Conservation (phyloP, 1,140 invertebrate species). For the Nebria ingens region DNA sequence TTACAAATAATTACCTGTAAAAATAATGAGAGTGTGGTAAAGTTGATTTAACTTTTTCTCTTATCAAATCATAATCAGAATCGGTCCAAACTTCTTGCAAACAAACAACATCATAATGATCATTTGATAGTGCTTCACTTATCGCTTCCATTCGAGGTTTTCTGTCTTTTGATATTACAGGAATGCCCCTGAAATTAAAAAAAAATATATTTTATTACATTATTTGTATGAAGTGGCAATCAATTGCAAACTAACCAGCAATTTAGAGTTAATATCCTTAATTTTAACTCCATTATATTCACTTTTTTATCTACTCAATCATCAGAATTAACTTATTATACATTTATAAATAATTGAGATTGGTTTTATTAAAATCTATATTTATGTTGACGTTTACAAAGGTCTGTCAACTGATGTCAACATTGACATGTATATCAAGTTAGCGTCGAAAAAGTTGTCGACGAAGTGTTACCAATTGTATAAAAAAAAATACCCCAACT, state of each 20-base stretch:
- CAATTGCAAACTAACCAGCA: constrained; percentile 42
- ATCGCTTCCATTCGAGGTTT: constrained; percentile 69
- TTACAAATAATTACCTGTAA: constrained; percentile 70
- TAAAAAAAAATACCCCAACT: too few species aligned
- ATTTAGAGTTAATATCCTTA: constrained; percentile 43
- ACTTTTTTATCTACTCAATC: too few species aligned
- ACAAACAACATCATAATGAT: constrained; percentile 77
- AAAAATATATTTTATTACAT: constrained; percentile 10
- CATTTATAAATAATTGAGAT: too few species aligned
- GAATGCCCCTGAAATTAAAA: constrained; percentile 62
- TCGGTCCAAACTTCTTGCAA: constrained; percentile 88
- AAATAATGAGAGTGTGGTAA: constrained; percentile 87
- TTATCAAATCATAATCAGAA: constrained; percentile 63
- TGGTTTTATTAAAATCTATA: too few species aligned
- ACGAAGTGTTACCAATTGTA: too few species aligned
- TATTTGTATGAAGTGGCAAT: constrained; percentile 7
- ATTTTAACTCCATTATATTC: constrained; percentile 13
- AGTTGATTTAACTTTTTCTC: constrained; percentile 44
- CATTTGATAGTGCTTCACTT: constrained; percentile 53
- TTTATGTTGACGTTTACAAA: too few species aligned
- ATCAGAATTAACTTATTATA: too few species aligned
- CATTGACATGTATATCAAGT: too few species aligned
- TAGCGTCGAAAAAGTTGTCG: too few species aligned
- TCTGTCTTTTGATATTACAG: constrained; percentile 66
- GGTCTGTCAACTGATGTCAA: too few species aligned